phyloP scores from a whole-genome alignment of 2,888 invertebrate species.

The Drosophila neotestacea region DNA sequence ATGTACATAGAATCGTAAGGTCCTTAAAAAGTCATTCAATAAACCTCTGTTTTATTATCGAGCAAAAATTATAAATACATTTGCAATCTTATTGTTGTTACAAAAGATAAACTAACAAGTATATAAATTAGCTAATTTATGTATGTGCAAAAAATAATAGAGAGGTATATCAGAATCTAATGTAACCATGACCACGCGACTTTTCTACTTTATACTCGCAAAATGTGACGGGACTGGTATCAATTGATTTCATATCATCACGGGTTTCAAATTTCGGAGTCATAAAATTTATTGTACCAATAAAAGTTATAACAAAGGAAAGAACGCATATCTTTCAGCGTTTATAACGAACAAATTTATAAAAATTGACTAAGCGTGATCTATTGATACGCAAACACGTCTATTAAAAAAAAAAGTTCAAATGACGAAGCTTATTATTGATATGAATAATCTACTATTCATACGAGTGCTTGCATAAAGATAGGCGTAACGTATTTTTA shows the following conservation, averaged over 20 bases:
- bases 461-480: background rate
- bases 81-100: conserved; percentile 1
- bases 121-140: conserved; percentile 9
- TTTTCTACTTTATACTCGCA: background rate
- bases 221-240: background rate
- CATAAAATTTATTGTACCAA: conserved; percentile 35
- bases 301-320: conserved; percentile 28
- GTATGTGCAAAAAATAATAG: background rate
- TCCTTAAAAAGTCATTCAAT: background rate
- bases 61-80: background rate
- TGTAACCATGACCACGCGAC: conserved; percentile 43
- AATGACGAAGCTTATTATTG: conserved; percentile 23
- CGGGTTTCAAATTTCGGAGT: conserved; percentile 10
- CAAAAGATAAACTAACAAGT: conserved; percentile 4
- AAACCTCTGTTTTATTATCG: background rate
- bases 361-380: conserved; percentile 21
- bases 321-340: conserved; percentile 12
- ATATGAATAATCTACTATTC: conserved; percentile 16
- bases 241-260: conserved; percentile 10
- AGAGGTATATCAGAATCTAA: conserved; percentile 13
- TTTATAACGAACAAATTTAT: conserved; percentile 5
- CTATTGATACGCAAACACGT: conserved; percentile 16
- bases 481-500: conserved; percentile 11
- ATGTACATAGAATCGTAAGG: no score
- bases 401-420: background rate